phyloP scores from a whole-genome alignment of 2,888 invertebrate genomes.

The Pterostichus madidus region DNA sequence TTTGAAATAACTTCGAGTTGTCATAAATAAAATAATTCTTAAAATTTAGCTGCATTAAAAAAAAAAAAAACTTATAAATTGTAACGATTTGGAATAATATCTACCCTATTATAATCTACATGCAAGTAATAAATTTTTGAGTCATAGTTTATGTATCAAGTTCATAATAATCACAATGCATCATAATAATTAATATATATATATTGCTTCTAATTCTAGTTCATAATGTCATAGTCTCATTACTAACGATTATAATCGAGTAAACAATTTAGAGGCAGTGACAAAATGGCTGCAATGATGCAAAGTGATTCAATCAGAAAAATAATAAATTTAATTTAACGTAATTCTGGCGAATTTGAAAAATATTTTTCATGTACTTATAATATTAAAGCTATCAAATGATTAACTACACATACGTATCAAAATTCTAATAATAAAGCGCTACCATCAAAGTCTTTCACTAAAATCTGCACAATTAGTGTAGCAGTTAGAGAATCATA shows the following conservation, averaged over 20 bases:
- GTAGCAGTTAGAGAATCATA: not conserved
- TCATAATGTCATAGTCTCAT: not conserved
- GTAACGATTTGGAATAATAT: not conserved
- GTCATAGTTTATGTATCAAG: constrained; percentile 1
- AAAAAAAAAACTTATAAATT: not conserved
- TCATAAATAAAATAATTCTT: not conserved
- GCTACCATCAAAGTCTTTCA: constrained; percentile 54
- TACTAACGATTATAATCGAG: constrained; percentile 12
- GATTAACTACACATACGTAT: constrained; percentile 61
- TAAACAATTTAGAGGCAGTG: constrained; percentile 53
- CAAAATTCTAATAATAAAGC: constrained; percentile 65
- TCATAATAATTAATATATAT: not conserved
- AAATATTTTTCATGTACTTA: constrained; percentile 58
- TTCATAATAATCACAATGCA: constrained; percentile 27
- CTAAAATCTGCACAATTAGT: constrained; percentile 20
- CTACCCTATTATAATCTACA: constrained; percentile 20
- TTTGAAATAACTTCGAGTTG: not conserved
- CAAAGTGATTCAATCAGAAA: constrained; percentile 10
- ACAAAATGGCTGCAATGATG: constrained; percentile 27
- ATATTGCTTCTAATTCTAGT: not conserved
- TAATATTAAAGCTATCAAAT: constrained; percentile 60
- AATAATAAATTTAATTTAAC: constrained; percentile 5
- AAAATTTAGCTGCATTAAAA: constrained; percentile 7
- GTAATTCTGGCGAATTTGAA: constrained; percentile 26
- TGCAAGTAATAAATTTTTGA: constrained; percentile 33